Evolutionary conservation across 2,888 invertebrate species (phyloP).

Genomic region (Rhogogaster chlorosoma): DNA sequence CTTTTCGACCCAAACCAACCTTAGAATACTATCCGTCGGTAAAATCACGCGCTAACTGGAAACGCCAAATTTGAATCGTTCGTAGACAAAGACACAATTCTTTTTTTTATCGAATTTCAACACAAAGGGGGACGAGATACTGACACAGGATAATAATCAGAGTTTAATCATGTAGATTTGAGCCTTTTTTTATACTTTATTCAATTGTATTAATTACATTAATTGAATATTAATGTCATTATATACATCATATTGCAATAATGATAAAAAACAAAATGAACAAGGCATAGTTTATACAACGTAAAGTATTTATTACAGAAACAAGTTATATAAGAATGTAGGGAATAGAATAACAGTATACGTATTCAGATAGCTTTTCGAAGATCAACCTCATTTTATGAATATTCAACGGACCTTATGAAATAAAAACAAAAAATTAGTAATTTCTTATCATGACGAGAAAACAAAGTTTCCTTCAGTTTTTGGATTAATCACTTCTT

Average conservation of each 20-base stretch:
- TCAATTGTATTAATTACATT: neutral
- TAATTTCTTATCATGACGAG: neutral
- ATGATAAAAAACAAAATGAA: neutral
- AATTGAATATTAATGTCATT: too few species aligned
- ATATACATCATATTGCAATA: neutral
- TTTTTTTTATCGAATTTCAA: neutral
- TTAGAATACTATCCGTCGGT: neutral
- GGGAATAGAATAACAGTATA: neutral
- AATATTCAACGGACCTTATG: neutral
- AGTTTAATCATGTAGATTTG: neutral
- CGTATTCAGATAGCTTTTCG: neutral
- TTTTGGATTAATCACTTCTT: neutral
- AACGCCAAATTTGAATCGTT: neutral
- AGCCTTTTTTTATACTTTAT: neutral
- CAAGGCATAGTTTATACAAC: neutral
- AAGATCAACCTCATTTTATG: neutral
- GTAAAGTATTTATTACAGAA: conserved; percentile 3
- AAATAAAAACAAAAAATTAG: neutral
- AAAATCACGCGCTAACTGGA: neutral
- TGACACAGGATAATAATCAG: neutral
- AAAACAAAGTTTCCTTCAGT: neutral
- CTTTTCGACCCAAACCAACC: neutral
- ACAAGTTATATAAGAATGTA: neutral
- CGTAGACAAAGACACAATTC: neutral
- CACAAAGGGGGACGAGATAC: neutral